Evolutionary conservation across 2,113 vertebrate species (phyloP), one percentile per base, ranked within the genome.

Genomic region (Paramormyrops kingsleyae): DNA sequence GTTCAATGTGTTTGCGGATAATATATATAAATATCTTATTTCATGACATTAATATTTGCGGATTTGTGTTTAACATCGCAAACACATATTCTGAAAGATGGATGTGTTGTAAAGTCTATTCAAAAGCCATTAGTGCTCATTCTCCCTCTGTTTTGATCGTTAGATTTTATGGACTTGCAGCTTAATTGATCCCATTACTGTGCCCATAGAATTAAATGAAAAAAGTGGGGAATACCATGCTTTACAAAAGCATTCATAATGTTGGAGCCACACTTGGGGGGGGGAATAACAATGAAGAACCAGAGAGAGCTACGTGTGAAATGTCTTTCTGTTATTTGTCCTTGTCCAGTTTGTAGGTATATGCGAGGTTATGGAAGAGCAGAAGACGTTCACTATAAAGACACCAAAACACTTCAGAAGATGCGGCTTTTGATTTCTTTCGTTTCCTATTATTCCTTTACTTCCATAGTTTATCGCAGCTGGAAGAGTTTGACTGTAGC

Each of bases 401-500:
- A 74, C 15, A 35, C 66, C 66, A 35, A 74, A 15, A 5, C 35
- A 39, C 1, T 39, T 39, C 70, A 77, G 31, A 39, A 77, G 56
- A 62, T 3, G 24, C 7, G 0, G 70, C 49, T n/a, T 85, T 39
- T 47, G 17, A 24, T 83, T 47, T 46, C 10, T 46, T 47, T 46
- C 4, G 21, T 19, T 42, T 74, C 3, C 31, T 5, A 74, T 31
- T 86, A 27, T 31, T 7, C 49, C 27, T 59, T 62, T 89, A 74
- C 56, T 90, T 89, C 94, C 94, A 39, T 96, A 99, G 99, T 96
- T 94, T 99, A 92, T 98, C 97, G 93, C 94, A 99, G 84, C 92
- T 99, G 95, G 99, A 99, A 95, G 99, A 99, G 92, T 97, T 99
- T 91, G 99, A 99, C 96, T 99, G 98, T 92, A 99, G 99, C 95